Base-by-base conservation (phyloP, 2,797 vertebrate species). In the Hapalemur alaotrensis region DNA sequence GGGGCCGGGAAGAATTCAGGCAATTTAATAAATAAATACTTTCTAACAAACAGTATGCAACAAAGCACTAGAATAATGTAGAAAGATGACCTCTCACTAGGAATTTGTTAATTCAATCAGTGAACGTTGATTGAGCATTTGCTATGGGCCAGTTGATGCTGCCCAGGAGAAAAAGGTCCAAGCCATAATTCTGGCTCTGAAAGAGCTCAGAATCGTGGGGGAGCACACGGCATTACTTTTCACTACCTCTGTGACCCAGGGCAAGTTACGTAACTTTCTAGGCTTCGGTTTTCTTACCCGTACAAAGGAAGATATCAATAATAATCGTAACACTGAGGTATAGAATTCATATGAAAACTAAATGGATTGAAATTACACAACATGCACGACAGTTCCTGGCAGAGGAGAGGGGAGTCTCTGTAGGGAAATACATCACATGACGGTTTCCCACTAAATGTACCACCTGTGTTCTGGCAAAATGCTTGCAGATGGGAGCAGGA, bases 141-240 rank as follows among this genome's bases (percentile, higher is more conserved):
- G 32, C 52, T 91, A 0, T 25, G 25, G 72, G 43, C 5, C 35
- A 28, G 41, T 25, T 6, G 4, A 30, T 30, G 0, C 32, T 9
- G 22, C 46, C 38, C 12, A 4, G 25, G 35, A 35, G 32, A 32
- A 20, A 70, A 50, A 46, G 32, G 8, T 3, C 9, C 12, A 61
- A 76, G 4, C 30, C 15, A 4, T 50, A 35, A 59, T 59, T 65
- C 38, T 41, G n/a, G 59, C 52, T 41, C 9, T 0, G 0, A 14
- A 12, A 1, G 22, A 69, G 11, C 18, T 48, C n/a, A 0, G 5
- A 7, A 5, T 1, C 2, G 11, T 38, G 35, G 17, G 15, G 1
- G 32, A 32, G 22, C 8, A 13, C 17, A 12, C 8, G n/a, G 23
- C 67, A 25, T 52, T 14, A 15, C 48, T 67, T 32, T n/a, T 12